These are phyloP conservation scores for Philotrypesis tridentata DNA, from an alignment of 1,140 invertebrate genomes.

Conservation along the genomic window DNA sequence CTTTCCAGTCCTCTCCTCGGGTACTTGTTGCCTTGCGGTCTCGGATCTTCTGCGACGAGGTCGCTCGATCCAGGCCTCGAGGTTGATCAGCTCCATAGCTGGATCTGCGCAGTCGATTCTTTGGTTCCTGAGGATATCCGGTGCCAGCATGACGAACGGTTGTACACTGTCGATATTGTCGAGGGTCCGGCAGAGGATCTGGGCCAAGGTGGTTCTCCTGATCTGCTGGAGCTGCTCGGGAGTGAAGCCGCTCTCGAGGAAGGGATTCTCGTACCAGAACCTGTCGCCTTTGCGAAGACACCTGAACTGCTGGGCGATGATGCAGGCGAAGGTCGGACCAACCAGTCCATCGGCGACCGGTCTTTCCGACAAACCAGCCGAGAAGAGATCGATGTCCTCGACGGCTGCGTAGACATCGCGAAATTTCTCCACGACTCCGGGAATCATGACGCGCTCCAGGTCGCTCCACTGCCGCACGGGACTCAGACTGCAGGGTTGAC, in stretches of 20 bases:
- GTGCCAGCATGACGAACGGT: slow-evolving; percentile 83
- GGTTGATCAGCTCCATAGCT: slow-evolving; percentile 82
- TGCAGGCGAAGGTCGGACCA: slow-evolving; percentile 96
- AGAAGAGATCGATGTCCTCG: slow-evolving; percentile 93
- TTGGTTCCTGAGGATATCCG: slow-evolving; percentile 78
- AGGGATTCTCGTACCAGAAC: slow-evolving; percentile 93
- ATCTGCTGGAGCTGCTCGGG: slow-evolving; percentile 91
- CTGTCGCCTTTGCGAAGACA: slow-evolving; percentile 91
- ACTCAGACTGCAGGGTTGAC: slow-evolving; percentile 85
- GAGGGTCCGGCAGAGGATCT: slow-evolving; percentile 90
- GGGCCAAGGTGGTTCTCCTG: slow-evolving; percentile 83
- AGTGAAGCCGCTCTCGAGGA: slow-evolving; percentile 83
- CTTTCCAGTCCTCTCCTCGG: slow-evolving; percentile 36
- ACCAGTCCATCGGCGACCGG: slow-evolving; percentile 88
- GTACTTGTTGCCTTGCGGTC: slow-evolving; percentile 26
- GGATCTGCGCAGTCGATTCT: slow-evolving; percentile 81
- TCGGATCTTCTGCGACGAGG: neutral
- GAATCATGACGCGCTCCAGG: slow-evolving; percentile 81
- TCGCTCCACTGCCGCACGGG: slow-evolving; percentile 84
- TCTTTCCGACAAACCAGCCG: slow-evolving; percentile 89
- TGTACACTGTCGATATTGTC: slow-evolving; percentile 82
- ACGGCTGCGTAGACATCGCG: slow-evolving; percentile 81
- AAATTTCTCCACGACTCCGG: slow-evolving; percentile 78
- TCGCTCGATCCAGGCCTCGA: slow-evolving; percentile 76
- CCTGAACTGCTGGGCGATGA: slow-evolving; percentile 94